Percentiles rank a stretch among this genome's conserved stretches.
Evolutionary conservation across 2,113 vertebrate species (phyloP).

Genomic region (Erythrocercus mccallii): DNA sequence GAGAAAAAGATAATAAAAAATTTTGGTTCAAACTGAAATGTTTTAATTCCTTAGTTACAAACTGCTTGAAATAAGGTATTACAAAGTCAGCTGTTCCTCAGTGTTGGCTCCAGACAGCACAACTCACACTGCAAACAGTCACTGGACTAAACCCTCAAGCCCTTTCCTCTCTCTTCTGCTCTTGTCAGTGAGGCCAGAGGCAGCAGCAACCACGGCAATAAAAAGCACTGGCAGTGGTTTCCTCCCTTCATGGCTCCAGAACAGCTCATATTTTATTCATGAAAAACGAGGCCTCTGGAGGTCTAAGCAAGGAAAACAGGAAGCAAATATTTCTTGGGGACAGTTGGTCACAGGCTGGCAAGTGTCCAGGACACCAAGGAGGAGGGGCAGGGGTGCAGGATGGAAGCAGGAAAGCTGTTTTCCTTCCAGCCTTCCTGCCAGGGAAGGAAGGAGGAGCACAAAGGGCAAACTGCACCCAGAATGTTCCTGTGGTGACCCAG

Average conservation of each 20-base stretch:
- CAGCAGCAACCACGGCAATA: conserved; percentile 63
- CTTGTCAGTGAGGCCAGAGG: conserved; percentile 8
- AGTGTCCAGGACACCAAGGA: neutral
- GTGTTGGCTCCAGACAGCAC: neutral
- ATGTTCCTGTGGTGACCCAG: neutral
- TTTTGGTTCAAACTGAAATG: neutral
- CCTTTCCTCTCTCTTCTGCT: neutral
- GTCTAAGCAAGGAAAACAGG: conserved; percentile 44
- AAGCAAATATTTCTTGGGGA: conserved; percentile 68
- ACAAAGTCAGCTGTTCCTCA: neutral
- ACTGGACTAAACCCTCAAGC: neutral
- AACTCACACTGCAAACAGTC: neutral
- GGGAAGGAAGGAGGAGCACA: neutral
- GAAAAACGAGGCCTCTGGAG: conserved; percentile 51
- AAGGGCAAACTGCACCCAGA: neutral
- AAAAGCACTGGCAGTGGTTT: conserved; percentile 42
- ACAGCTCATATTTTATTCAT: conserved; percentile 76
- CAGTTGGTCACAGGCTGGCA: neutral
- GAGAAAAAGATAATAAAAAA: neutral
- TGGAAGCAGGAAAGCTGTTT: neutral
- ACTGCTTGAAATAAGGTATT: neutral
- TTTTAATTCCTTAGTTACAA: neutral
- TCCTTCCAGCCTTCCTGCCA: neutral
- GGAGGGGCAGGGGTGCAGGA: neutral
- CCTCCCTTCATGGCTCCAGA: conserved; percentile 34